A percentile compares a stretch with the other conserved stretches of the same genome.
phyloP scores from a whole-genome alignment of 92 coral and sea anemone genomes.

The Umimayanthus chanpuru region DNA sequence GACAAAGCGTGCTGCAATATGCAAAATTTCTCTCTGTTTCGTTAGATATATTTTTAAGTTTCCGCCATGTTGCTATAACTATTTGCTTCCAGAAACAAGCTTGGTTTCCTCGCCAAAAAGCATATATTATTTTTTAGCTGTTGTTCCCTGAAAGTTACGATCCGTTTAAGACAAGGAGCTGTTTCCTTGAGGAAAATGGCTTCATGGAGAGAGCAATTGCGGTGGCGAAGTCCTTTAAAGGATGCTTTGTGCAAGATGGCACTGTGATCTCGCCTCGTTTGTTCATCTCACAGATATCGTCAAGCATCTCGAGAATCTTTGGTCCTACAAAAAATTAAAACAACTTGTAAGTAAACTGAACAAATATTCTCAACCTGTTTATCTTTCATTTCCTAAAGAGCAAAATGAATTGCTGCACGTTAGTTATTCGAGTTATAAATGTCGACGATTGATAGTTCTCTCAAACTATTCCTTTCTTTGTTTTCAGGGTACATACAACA shows the following conservation, averaged over 20 bases:
- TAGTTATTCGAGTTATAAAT: too few relatives aligned
- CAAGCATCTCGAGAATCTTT: constrained; percentile 64
- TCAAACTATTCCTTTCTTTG: too few relatives aligned
- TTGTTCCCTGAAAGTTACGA: neutral
- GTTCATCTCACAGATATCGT: constrained; percentile 78
- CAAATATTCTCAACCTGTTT: neutral
- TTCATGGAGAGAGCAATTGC: constrained; percentile 75
- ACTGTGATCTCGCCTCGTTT: constrained; percentile 61
- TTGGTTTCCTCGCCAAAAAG: too few relatives aligned
- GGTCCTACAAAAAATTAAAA: constrained; percentile 57
- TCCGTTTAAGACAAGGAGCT: constrained; percentile 62
- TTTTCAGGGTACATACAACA: too few relatives aligned
- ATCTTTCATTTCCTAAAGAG: neutral
- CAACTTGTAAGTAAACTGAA: neutral
- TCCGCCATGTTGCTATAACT: too few relatives aligned
- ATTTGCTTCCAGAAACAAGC: too few relatives aligned
- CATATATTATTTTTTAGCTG: neutral
- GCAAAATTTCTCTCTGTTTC: too few relatives aligned
- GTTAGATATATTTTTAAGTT: too few relatives aligned
- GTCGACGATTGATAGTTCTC: too few relatives aligned
- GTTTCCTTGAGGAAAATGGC: constrained; percentile 72
- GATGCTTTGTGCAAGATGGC: constrained; percentile 77
- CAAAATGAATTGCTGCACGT: neutral
- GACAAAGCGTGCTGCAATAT: too few relatives aligned
- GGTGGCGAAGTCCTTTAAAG: constrained; percentile 67